phyloP scores from a whole-genome alignment of 2,113 vertebrate species.

The Actinemys pallida region DNA sequence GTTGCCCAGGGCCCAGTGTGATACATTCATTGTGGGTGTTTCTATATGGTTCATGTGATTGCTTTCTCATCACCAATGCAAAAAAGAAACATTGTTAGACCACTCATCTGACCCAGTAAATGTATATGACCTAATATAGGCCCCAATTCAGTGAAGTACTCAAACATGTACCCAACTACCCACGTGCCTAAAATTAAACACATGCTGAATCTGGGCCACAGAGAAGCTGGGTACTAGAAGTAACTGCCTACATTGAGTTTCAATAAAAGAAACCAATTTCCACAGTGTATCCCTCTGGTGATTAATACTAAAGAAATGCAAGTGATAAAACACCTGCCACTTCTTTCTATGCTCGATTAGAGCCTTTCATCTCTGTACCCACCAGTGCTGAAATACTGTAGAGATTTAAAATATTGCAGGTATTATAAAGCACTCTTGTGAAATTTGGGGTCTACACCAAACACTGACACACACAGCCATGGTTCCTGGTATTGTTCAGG shows the following conservation, averaged over 20 bases:
- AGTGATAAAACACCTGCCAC: slow-evolving; percentile 26
- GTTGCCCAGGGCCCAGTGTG: background rate
- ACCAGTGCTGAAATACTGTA: background rate
- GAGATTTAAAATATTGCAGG: background rate
- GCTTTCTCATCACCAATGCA: slow-evolving; percentile 4
- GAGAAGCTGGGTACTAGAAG: slow-evolving; percentile 62
- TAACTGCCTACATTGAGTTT: slow-evolving; percentile 53
- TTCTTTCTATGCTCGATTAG: slow-evolving; percentile 23
- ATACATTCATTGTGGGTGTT: background rate
- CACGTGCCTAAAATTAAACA: slow-evolving; percentile 58
- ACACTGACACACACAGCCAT: background rate
- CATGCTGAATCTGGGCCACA: slow-evolving; percentile 58
- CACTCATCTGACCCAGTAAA: slow-evolving; percentile 41
- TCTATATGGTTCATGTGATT: slow-evolving; percentile 3
- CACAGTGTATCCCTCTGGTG: slow-evolving; percentile 55
- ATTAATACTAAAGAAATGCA: slow-evolving; percentile 53
- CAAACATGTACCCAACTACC: slow-evolving; percentile 53
- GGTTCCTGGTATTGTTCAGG: background rate
- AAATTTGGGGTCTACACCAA: background rate
- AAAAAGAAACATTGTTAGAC: slow-evolving; percentile 33
- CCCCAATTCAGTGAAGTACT: slow-evolving; percentile 52
- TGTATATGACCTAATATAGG: background rate
- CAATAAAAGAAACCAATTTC: slow-evolving; percentile 58
- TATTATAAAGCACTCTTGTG: background rate
- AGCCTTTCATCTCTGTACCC: background rate